Percentiles rank a stretch among this genome's conserved stretches.
Evolutionary conservation across 2,888 invertebrate species (phyloP).

Genomic region (Ormyrus thymus): DNA sequence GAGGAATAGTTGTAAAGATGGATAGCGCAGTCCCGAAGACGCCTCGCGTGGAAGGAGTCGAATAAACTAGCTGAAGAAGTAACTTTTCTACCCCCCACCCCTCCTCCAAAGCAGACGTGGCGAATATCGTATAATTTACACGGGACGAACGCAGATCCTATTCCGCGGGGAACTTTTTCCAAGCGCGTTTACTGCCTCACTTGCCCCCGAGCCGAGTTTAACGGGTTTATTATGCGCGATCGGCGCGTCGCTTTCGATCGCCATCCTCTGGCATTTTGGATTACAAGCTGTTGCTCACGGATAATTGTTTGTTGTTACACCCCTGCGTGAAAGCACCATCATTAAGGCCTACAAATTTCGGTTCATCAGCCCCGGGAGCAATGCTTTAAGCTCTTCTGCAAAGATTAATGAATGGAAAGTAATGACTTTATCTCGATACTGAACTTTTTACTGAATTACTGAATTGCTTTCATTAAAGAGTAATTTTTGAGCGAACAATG

Average conservation of each 20-base stretch:
- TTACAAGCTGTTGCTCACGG: conserved; percentile 21
- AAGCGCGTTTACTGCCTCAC: not conserved
- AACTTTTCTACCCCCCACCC: conserved; percentile 3
- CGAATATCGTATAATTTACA: conserved; percentile 41
- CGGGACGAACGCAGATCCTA: conserved; percentile 4
- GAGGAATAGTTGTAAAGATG: conserved; percentile 38
- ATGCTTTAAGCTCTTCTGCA: too few relatives aligned
- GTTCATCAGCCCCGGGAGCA: too few relatives aligned
- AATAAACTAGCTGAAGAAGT: conserved; percentile 34
- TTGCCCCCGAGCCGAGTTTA: conserved; percentile 22
- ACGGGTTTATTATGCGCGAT: conserved; percentile 43
- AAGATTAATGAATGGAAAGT: too few relatives aligned
- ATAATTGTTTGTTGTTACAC: too few relatives aligned
- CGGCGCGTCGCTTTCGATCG: not conserved
- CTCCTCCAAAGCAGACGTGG: not conserved
- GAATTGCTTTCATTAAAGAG: not conserved
- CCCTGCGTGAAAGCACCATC: too few relatives aligned
- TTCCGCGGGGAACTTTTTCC: conserved; percentile 30
- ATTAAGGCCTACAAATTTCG: too few relatives aligned
- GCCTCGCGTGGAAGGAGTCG: conserved; percentile 20
- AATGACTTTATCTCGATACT: too few relatives aligned
- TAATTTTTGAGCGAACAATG: too few relatives aligned
- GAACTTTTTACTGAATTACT: too few relatives aligned
- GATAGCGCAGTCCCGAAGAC: conserved; percentile 21
- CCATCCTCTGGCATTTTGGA: conserved; percentile 16